Evolutionary conservation across 2,888 invertebrate species (phyloP).

Genomic region (Callyntrura guangdongensis): DNA sequence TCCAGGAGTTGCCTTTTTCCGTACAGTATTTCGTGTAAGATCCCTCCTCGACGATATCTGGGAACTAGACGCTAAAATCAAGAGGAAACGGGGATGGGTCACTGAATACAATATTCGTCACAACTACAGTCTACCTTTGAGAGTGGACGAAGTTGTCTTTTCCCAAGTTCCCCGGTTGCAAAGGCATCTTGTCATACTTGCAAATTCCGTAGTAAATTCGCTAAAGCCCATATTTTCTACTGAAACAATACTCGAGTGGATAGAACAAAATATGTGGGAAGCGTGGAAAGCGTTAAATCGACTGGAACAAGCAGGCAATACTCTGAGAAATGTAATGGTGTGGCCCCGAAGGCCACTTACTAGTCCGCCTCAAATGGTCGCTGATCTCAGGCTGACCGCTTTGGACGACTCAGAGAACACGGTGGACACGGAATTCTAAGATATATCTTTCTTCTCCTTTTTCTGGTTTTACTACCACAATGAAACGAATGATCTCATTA

Average conservation of each 20-base stretch:
- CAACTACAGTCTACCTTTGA: constrained; percentile 80
- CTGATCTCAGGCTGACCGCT: constrained; percentile 80
- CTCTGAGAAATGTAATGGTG: constrained; percentile 78
- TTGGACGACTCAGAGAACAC: constrained; percentile 77
- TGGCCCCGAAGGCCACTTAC: constrained; percentile 83
- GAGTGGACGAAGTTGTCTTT: constrained; percentile 84
- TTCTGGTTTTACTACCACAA: constrained; percentile 41
- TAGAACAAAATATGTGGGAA: constrained; percentile 84
- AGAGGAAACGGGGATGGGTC: constrained; percentile 82
- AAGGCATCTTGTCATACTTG: constrained; percentile 81
- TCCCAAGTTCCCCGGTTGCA: constrained; percentile 81
- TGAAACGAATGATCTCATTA: constrained; percentile 76
- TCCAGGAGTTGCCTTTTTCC: constrained; percentile 84
- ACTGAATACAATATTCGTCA: constrained; percentile 84
- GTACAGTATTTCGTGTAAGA: constrained; percentile 82
- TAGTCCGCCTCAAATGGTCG: constrained; percentile 82
- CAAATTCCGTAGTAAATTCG: constrained; percentile 82
- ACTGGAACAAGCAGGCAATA: constrained; percentile 82
- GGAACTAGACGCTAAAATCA: constrained; percentile 81
- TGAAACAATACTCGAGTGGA: constrained; percentile 83
- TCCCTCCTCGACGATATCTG: constrained; percentile 82
- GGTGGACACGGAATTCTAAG: constrained; percentile 76
- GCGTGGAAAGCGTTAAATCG: constrained; percentile 83
- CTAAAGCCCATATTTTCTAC: constrained; percentile 80
- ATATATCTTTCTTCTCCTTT: neutral